Evolutionary conservation across 2,888 invertebrate species (phyloP), one percentile per base, ranked within the genome.

Genomic region (Drosophila robusta): DNA sequence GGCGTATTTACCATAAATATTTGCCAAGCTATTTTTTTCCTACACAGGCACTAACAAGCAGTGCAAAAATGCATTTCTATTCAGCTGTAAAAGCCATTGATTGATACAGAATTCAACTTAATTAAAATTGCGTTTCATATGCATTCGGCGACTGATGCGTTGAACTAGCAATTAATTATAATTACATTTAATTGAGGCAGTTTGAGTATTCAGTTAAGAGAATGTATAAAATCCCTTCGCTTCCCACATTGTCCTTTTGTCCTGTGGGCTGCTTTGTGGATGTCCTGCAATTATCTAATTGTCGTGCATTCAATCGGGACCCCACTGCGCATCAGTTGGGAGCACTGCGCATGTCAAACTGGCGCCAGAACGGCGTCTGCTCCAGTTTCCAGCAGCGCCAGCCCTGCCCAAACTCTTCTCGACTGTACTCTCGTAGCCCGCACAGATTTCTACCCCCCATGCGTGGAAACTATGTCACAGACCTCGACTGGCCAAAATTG

Each of bases 331-430:
- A 82, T 57, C 69, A 56, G 69, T 39, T 38, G 24, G 45, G 11
- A 52, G 18, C 46, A 72, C 11, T 87, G 86, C 86, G 86, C 86
- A 87, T 82, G 85, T 81, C 89, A 67, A 75, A 75, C 69, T 85
- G 90, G 90, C 90, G 90, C 89, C 90, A 85, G 60, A 62, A 60
- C 73, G 89, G 49, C 90, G 90, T 68, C 82, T 90, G 90, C 78
- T 87, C 90, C 80, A 90, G 78, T 86, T 89, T 82, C 74, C 70
- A 63, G 67, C 57, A 58, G 72, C 70, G 72, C 49, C 52, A 52
- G 52, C 62, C 57, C 51, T 24, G 45, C 54, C 51, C 45, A 58
- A 32, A 60, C 34, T 62, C 54, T 39, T 50, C 62, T 18, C 51
- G 54, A 61, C 61, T 74, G 76, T 57, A 61, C 47, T 41, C 46